Conservation (phyloP, 2,797 vertebrate genomes). For the Sebastes hubbsi region DNA sequence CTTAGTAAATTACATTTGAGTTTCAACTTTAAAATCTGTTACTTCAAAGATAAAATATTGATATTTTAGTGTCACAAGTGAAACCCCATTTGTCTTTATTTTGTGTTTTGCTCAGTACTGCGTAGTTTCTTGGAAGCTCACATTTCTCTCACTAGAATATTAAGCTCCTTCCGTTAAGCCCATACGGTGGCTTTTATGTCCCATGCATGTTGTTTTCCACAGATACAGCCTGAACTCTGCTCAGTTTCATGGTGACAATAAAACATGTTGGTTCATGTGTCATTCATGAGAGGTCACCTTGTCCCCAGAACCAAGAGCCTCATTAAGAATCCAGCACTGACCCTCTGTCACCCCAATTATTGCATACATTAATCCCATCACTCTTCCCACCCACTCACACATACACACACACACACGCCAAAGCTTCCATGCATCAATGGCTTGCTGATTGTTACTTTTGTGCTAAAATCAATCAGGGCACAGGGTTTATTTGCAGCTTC, state of each 20-base stretch:
- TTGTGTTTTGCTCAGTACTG: not conserved
- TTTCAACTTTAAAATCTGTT: not conserved
- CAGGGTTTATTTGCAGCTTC: conserved; percentile 28
- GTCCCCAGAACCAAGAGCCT: conserved; percentile 30
- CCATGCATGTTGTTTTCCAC: not conserved
- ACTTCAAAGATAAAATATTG: not conserved
- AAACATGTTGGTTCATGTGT: conserved; percentile 41
- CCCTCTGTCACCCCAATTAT: conserved; percentile 63
- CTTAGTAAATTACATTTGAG: not conserved
- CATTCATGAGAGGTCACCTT: conserved; percentile 52
- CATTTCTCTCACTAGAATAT: not conserved
- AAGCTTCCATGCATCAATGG: conserved; percentile 14
- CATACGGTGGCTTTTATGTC: not conserved
- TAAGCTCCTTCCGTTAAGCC: not conserved
- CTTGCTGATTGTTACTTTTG: conserved; percentile 50
- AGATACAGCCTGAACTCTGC: not conserved
- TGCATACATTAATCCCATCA: conserved; percentile 49
- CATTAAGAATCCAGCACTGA: conserved; percentile 52
- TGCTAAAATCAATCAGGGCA: conserved; percentile 47
- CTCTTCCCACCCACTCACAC: conserved; percentile 4
- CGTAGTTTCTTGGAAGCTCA: not conserved
- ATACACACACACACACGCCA: not conserved
- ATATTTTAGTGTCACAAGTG: not conserved
- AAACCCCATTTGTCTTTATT: not conserved
- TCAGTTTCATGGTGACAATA: conserved; percentile 9